Evolutionary conservation across 2,888 invertebrate species (phyloP).

Genomic region (Beris morrisii): DNA sequence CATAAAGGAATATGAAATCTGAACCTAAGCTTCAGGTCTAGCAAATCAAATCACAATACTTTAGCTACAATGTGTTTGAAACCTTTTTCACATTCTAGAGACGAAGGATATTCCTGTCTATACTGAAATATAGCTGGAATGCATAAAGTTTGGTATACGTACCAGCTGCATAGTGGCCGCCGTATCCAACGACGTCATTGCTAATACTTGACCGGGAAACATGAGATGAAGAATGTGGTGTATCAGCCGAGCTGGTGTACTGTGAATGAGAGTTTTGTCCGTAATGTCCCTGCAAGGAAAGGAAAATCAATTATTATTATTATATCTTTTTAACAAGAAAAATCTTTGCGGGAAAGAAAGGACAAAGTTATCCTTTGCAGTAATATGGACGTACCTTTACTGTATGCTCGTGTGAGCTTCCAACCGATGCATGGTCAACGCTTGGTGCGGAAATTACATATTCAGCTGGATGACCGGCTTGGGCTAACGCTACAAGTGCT

Average conservation of each 20-base stretch:
- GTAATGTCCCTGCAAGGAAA: conserved; percentile 48
- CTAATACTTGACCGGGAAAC: conserved; percentile 55
- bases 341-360: conserved; percentile 19
- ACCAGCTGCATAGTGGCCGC: conserved; percentile 30
- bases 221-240: conserved; percentile 55
- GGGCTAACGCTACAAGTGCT: conserved; percentile 50
- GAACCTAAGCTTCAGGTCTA: no score
- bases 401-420: conserved; percentile 54
- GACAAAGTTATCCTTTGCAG: not conserved
- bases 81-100: no score
- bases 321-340: not conserved
- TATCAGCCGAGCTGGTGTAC: conserved; percentile 55
- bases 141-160: no score
- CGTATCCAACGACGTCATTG: conserved; percentile 49
- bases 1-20: no score
- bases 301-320: no score
- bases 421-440: conserved; percentile 54
- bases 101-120: no score
- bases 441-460: conserved; percentile 55
- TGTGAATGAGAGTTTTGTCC: conserved; percentile 56
- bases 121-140: no score
- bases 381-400: conserved; percentile 45
- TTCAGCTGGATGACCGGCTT: conserved; percentile 55
- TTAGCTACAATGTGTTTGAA: no score
- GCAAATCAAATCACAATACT: no score